These are phyloP conservation scores for Bombyx huttoni DNA, from an alignment of 2,888 invertebrate species.

Conservation along the genomic window DNA sequence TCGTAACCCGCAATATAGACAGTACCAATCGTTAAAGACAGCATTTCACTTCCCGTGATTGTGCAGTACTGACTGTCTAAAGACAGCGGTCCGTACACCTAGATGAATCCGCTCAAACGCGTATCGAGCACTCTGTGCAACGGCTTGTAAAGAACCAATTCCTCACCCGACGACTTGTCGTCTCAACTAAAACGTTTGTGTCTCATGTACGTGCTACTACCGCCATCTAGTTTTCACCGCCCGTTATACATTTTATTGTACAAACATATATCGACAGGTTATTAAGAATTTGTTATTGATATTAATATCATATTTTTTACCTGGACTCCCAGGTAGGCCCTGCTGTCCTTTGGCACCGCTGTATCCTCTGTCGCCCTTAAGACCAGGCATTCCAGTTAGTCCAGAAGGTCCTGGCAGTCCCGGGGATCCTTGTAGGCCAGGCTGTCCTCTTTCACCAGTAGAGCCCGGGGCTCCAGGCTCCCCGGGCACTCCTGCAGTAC, in stretches of 20 bases:
- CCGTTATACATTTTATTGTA: neutral
- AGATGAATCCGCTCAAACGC: too few species aligned
- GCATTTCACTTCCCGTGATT: too few species aligned
- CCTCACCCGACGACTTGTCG: too few species aligned
- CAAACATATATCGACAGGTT: neutral
- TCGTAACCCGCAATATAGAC: too few species aligned
- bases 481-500: conserved; percentile 78
- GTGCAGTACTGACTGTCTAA: too few species aligned
- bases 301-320: conserved; percentile 23
- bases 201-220: too few species aligned
- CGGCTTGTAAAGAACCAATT: too few species aligned
- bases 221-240: too few species aligned
- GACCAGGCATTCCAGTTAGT: conserved; percentile 77
- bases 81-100: too few species aligned
- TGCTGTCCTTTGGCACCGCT: conserved; percentile 81
- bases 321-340: conserved; percentile 75
- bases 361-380: conserved; percentile 82
- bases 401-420: conserved; percentile 80
- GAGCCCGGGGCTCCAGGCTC: conserved; percentile 81
- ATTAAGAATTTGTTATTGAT: neutral
- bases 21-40: too few species aligned
- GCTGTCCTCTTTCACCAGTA: conserved; percentile 81
- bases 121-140: too few species aligned
- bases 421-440: conserved; percentile 79
- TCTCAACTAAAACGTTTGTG: too few species aligned